A percentile compares a stretch with the other conserved stretches of the same genome.
Evolutionary conservation across 2,113 vertebrate species (phyloP).

Genomic region (Fukomys damarensis): DNA sequence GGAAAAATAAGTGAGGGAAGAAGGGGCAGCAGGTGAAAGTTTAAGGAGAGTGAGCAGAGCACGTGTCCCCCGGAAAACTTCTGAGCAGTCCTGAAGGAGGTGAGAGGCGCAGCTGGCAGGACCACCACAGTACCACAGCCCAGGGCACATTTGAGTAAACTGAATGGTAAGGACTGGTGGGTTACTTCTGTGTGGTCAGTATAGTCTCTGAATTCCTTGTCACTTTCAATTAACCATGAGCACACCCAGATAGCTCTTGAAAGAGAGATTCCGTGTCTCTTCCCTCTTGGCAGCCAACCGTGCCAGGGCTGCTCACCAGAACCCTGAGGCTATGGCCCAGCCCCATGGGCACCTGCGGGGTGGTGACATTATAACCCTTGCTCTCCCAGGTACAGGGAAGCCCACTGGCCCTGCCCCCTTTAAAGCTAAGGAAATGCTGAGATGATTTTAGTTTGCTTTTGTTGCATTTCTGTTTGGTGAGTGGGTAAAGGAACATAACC

Average conservation of each 20-base stretch:
- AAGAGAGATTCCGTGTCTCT: neutral
- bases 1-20: neutral
- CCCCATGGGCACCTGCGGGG: neutral
- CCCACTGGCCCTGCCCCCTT: neutral
- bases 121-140: neutral
- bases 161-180: neutral
- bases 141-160: constrained; percentile 4
- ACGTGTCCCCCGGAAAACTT: neutral
- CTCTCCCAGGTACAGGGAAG: too few species aligned
- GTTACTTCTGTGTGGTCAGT: constrained; percentile 28
- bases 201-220: constrained; percentile 52
- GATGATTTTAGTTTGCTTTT: neutral
- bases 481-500: neutral
- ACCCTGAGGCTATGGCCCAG: neutral
- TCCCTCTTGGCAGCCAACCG: neutral
- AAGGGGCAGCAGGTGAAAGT: neutral
- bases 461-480: neutral
- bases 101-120: neutral
- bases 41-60: neutral
- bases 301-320: neutral
- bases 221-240: constrained; percentile 64
- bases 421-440: neutral
- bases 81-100: neutral
- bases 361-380: neutral
- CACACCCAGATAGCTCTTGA: constrained; percentile 28